Conservation (phyloP, 2,888 invertebrate species). For the Lasioglossum pauxillum region DNA sequence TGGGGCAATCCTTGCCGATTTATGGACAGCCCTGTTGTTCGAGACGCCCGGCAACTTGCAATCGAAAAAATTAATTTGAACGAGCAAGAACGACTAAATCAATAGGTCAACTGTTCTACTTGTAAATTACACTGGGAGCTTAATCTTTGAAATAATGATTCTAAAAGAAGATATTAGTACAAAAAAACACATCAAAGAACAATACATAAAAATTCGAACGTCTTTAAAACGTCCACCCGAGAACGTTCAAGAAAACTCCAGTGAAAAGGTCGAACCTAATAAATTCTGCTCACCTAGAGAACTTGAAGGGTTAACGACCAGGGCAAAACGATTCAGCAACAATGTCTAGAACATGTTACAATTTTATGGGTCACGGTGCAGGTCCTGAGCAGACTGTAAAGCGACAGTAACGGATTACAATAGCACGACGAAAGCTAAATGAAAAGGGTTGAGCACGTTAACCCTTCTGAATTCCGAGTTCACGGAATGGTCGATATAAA, state of each 20-base stretch:
- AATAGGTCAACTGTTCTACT: not conserved
- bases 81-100: not conserved
- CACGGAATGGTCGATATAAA: not conserved
- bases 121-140: not conserved
- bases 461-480: not conserved
- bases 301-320: not conserved
- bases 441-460: not conserved
- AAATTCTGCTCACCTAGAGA: not conserved
- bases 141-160: not conserved
- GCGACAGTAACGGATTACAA: slow-evolving; percentile 1
- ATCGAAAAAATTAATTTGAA: not conserved
- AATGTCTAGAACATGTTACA: not conserved
- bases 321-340: not conserved
- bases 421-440: not conserved
- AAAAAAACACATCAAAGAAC: not conserved
- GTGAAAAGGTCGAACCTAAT: not conserved
- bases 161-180: not conserved
- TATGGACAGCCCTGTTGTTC: not conserved
- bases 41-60: not conserved
- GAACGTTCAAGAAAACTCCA: not conserved
- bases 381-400: not conserved
- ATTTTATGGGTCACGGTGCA: not conserved
- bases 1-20: not conserved
- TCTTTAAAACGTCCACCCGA: not conserved
- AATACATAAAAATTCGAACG: not conserved